A percentile compares a stretch with the other conserved stretches of the same genome.
Evolutionary conservation across 2,888 invertebrate genomes (phyloP).

Genomic region (Nomada goodeniana): DNA sequence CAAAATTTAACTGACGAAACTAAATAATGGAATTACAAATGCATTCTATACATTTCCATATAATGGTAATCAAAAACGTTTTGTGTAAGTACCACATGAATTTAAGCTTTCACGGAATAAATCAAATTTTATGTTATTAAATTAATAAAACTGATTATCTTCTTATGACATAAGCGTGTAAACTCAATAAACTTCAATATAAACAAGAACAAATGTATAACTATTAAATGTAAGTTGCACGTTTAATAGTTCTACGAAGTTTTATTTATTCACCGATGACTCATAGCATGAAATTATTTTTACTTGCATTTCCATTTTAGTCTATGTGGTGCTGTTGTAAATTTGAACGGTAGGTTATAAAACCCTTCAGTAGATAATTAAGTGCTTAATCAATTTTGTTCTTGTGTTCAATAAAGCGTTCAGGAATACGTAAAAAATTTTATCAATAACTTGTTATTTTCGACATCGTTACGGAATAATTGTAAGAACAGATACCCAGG

Average conservation of each 20-base stretch:
- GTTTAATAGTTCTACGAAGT: neutral
- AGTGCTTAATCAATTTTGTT: neutral
- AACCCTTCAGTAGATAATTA: neutral
- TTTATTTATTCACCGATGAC: constrained; percentile 50
- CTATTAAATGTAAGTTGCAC: neutral
- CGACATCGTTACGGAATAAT: constrained; percentile 11
- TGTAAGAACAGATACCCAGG: constrained; percentile 16
- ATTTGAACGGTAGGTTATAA: neutral
- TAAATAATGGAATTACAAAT: neutral
- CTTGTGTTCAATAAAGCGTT: neutral
- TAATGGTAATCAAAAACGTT: neutral
- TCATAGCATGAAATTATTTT: constrained; percentile 50
- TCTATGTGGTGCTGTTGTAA: neutral
- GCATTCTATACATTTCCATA: neutral
- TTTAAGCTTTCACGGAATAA: constrained; percentile 12
- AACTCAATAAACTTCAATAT: neutral
- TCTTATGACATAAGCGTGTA: neutral
- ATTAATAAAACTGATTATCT: neutral
- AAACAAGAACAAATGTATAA: neutral
- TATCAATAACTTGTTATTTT: neutral
- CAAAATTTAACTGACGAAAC: neutral
- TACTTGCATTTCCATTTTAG: constrained; percentile 51
- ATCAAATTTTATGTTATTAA: constrained; percentile 10
- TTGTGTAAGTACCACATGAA: neutral
- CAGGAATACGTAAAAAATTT: neutral